phyloP scores from a whole-genome alignment of 2,797 vertebrate species.

The Balearica regulorum region DNA sequence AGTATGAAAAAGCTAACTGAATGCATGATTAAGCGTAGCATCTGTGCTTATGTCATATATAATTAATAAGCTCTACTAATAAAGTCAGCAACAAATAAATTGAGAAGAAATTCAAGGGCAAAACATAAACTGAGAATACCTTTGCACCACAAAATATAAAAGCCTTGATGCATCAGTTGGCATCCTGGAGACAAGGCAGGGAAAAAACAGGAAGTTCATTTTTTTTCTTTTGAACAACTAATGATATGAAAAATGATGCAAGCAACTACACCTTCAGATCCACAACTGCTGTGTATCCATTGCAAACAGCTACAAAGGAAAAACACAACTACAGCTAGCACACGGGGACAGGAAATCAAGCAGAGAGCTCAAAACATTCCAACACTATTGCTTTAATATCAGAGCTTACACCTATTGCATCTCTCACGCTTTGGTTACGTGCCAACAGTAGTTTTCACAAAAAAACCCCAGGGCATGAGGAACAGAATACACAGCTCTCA shows the following conservation, averaged over 20 bases:
- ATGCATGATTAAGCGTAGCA: not conserved
- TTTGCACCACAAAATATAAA: not conserved
- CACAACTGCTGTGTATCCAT: not conserved
- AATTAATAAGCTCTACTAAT: not conserved
- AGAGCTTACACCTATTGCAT: not conserved
- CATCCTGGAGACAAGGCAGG: not conserved
- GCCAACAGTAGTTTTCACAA: not conserved
- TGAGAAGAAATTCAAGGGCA: not conserved
- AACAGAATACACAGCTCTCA: not conserved
- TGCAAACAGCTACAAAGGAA: not conserved
- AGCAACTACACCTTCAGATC: not conserved
- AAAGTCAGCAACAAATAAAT: not conserved
- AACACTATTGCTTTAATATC: not conserved
- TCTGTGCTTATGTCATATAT: not conserved
- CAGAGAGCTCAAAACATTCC: not conserved
- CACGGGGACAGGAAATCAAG: not conserved
- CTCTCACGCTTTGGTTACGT: not conserved
- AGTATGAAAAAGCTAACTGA: not conserved
- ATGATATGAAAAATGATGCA: not conserved
- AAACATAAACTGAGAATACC: not conserved
- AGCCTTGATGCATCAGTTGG: not conserved
- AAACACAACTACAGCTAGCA: not conserved
- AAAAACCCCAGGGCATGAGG: not conserved
- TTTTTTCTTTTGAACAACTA: not conserved
- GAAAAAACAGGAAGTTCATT: not conserved